Percentiles rank a stretch among this genome's conserved stretches.
These are phyloP conservation scores for Lagopus muta DNA, from an alignment of 2,113 vertebrate genomes.

Conservation along the genomic window DNA sequence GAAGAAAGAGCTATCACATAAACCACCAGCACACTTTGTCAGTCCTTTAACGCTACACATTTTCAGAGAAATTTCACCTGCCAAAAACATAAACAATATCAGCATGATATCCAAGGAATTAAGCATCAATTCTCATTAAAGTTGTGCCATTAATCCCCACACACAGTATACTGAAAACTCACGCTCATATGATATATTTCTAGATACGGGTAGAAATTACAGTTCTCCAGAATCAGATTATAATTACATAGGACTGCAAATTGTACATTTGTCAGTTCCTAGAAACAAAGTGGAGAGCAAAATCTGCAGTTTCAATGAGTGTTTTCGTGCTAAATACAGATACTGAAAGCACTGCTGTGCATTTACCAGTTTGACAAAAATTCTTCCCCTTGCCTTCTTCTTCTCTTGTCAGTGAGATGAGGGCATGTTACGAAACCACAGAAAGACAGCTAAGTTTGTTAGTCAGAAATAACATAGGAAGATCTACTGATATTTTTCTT, in stretches of 20 bases:
- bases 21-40: background rate
- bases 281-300: conserved; percentile 38
- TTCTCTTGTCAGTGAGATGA: background rate
- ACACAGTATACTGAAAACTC: background rate
- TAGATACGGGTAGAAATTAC: conserved; percentile 9
- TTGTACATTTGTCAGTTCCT: conserved; percentile 13
- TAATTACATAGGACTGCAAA: conserved; percentile 51
- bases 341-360: background rate
- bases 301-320: conserved; percentile 52
- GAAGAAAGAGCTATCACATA: background rate
- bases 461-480: background rate
- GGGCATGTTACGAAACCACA: background rate
- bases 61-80: background rate
- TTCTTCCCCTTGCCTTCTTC: background rate
- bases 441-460: background rate
- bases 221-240: conserved; percentile 9
- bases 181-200: background rate
- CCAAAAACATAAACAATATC: background rate
- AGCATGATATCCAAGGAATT: background rate
- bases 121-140: background rate
- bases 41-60: background rate
- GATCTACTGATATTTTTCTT: background rate
- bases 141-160: background rate
- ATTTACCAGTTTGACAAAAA: conserved; percentile 18
- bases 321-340: conserved; percentile 22